phyloP scores from a whole-genome alignment of 2,888 invertebrate species.

The Ptychoptera albimana region DNA sequence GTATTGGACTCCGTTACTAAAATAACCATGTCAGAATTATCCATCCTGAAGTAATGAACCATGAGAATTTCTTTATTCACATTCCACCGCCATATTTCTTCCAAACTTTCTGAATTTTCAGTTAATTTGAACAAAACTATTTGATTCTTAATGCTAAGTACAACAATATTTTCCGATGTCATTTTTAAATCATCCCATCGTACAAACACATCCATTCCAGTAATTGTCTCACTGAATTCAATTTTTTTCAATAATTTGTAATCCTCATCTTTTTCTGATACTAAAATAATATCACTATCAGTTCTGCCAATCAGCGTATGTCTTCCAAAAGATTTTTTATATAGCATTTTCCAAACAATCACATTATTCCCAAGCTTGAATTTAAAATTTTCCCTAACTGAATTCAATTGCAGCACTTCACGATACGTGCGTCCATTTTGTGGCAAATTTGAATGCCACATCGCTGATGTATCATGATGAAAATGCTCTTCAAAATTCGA shows the following conservation, averaged over 20 bases:
- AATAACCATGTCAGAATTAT: conserved; percentile 16
- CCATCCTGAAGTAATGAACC: conserved; percentile 17
- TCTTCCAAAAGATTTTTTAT: conserved; percentile 16
- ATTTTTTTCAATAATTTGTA: conserved; percentile 3
- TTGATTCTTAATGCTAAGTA: conserved; percentile 14
- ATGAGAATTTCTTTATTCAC: conserved; percentile 15
- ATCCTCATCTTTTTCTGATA: conserved; percentile 10
- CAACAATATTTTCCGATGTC: conserved; percentile 14
- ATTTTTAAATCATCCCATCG: conserved; percentile 11
- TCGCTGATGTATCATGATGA: too few species aligned
- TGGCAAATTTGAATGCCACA: background rate
- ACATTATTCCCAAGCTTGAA: conserved; percentile 20
- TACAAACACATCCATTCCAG: background rate
- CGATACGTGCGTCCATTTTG: conserved; percentile 8
- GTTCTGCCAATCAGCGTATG: conserved; percentile 19
- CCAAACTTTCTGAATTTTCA: conserved; percentile 7
- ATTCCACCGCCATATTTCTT: conserved; percentile 21
- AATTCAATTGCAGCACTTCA: conserved; percentile 20
- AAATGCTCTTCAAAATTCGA: too few species aligned
- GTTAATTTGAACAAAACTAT: conserved; percentile 19
- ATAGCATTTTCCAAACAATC: conserved; percentile 20
- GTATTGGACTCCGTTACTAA: conserved; percentile 13
- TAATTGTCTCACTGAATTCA: background rate
- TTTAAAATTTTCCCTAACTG: conserved; percentile 21
- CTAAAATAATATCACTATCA: conserved; percentile 15